Evolutionary conservation across 2,797 vertebrate species (phyloP).

Genomic region (Malacoctenus gilli): DNA sequence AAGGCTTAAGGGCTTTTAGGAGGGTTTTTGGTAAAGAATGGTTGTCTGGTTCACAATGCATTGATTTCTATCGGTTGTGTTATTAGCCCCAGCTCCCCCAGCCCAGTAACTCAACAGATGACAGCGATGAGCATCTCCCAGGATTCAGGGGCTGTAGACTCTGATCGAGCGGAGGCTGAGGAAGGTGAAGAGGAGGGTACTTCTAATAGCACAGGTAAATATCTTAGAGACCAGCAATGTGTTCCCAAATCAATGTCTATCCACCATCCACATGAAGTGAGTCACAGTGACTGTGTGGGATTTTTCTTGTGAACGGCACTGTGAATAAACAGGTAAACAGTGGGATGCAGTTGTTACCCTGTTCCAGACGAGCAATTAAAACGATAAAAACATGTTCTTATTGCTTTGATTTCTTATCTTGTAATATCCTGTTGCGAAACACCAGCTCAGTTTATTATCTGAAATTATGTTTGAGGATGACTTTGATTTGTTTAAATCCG

Average conservation of each 20-base stretch:
- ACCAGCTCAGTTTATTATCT: too few species aligned
- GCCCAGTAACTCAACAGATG: conserved; percentile 92
- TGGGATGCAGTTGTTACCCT: background rate
- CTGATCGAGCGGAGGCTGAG: conserved; percentile 81
- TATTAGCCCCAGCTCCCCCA: conserved; percentile 79
- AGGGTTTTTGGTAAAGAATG: too few species aligned
- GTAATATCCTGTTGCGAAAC: too few species aligned
- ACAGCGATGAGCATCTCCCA: conserved; percentile 92
- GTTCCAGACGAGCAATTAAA: too few species aligned
- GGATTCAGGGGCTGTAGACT: conserved; percentile 81
- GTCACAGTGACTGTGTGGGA: background rate
- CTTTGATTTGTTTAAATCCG: too few species aligned
- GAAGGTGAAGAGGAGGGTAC: conserved; percentile 81
- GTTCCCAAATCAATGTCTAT: background rate
- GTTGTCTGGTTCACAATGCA: background rate
- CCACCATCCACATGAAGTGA: background rate
- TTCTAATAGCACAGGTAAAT: conserved; percentile 77
- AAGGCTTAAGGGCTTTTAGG: too few species aligned
- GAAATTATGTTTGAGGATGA: too few species aligned
- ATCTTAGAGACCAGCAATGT: background rate
- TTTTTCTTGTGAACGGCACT: background rate
- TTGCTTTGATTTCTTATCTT: too few species aligned
- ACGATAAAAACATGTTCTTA: too few species aligned
- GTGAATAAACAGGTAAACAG: conserved; percentile 3
- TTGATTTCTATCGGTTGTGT: too few species aligned